These are phyloP conservation scores for Anseranas semipalmata DNA, from an alignment of 2,113 vertebrate species.

Conservation along the genomic window DNA sequence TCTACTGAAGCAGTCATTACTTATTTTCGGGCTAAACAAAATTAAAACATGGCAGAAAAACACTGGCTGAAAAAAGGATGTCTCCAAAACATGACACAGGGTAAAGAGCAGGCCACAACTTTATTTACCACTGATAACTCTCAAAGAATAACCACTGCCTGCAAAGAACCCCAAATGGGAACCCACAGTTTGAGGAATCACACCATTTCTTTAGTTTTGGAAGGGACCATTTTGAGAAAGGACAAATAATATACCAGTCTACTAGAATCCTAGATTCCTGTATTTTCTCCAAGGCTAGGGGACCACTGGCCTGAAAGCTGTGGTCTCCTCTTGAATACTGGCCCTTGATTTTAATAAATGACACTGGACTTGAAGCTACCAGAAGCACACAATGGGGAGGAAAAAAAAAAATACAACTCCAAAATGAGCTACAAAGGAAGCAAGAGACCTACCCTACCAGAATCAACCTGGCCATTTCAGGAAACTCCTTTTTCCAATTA, in stretches of 20 bases:
- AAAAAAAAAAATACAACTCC: slow-evolving; percentile 3
- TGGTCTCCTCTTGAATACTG: background rate
- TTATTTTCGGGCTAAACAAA: background rate
- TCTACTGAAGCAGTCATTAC: background rate
- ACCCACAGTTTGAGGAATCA: background rate
- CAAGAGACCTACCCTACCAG: background rate
- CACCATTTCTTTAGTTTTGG: background rate
- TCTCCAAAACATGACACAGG: background rate
- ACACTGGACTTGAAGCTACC: background rate
- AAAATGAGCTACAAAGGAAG: background rate
- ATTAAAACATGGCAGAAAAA: background rate
- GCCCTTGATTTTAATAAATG: background rate
- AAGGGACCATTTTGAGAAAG: background rate
- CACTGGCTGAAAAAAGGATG: background rate
- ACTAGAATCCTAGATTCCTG: background rate
- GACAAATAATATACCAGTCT: background rate
- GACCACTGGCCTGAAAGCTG: background rate
- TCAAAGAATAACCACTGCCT: background rate
- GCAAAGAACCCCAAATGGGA: background rate
- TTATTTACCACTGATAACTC: background rate
- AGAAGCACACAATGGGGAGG: background rate
- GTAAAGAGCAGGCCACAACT: background rate
- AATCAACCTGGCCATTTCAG: slow-evolving; percentile 22
- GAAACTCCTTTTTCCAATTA: slow-evolving; percentile 25
- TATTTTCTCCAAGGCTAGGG: background rate